A percentile compares a stretch with the other conserved stretches of the same genome.
phyloP scores from a whole-genome alignment of 2,797 vertebrate species.

The Otolemur crassicaudatus region DNA sequence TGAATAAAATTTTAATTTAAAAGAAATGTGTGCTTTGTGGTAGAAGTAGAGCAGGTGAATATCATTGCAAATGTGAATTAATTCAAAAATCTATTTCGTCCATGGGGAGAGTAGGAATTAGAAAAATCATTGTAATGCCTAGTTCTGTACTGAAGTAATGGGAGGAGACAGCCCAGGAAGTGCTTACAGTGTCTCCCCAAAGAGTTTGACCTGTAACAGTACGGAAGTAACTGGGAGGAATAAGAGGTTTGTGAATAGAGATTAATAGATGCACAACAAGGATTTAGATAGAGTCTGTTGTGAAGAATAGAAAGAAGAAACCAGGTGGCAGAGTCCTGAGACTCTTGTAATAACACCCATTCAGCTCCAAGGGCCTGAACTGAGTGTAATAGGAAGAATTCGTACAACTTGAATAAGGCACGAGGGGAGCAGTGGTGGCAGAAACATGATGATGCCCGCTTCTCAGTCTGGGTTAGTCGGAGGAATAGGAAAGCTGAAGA shows the following conservation, averaged over 20 bases:
- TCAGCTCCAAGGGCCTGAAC: neutral
- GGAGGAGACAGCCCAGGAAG: neutral
- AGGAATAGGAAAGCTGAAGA: neutral
- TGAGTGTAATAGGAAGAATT: neutral
- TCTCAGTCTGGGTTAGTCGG: neutral
- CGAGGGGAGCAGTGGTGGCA: neutral
- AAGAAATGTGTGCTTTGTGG: neutral
- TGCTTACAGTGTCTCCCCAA: neutral
- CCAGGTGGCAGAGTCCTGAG: neutral
- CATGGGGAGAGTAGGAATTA: no score
- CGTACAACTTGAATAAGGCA: neutral
- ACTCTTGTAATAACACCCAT: neutral
- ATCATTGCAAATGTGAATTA: constrained; percentile 38
- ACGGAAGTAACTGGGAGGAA: neutral
- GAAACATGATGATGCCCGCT: neutral
- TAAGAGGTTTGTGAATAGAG: neutral
- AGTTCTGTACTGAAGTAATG: neutral
- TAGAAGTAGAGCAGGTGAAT: neutral
- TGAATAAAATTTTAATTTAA: constrained; percentile 30
- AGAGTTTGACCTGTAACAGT: neutral
- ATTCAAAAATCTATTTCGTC: constrained; percentile 48
- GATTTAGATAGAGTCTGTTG: neutral
- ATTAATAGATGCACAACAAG: neutral
- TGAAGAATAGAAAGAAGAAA: neutral
- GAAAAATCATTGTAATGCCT: neutral